phyloP scores from a whole-genome alignment of 2,797 vertebrate species.

The Rhabdophis nuchalis region DNA sequence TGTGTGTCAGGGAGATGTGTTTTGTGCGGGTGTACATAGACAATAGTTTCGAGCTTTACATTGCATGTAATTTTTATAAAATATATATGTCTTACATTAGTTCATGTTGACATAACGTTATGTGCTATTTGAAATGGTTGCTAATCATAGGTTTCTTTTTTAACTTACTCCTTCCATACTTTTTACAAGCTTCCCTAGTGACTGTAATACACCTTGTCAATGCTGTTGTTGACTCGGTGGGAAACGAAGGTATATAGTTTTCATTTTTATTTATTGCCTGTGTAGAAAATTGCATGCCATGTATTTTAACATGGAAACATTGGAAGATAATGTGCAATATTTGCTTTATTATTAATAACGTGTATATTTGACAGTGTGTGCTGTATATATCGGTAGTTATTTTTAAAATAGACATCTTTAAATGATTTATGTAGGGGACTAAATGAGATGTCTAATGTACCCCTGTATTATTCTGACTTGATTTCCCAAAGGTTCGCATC shows the following conservation, averaged over 20 bases:
- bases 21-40: neutral
- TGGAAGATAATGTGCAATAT: neutral
- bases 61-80: conserved; percentile 2
- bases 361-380: conserved; percentile 14
- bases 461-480: neutral
- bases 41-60: neutral
- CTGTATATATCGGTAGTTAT: neutral
- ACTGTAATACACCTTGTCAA: conserved; percentile 98
- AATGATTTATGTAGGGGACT: neutral
- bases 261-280: conserved; percentile 57
- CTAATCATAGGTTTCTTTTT: conserved; percentile 77
- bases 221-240: conserved; percentile 87
- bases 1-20: neutral
- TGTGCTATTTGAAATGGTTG: conserved; percentile 62
- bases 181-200: conserved; percentile 94
- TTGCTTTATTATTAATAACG: conserved; percentile 33
- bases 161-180: conserved; percentile 77
- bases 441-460: neutral
- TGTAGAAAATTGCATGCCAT: conserved; percentile 54
- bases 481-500: neutral
- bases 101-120: conserved; percentile 29
- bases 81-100: neutral
- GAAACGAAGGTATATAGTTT: conserved; percentile 84
- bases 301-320: neutral
- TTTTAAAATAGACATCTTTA: neutral